Evolutionary conservation across 2,113 vertebrate genomes (phyloP), one percentile per base, ranked within the genome.

Genomic region (Pyrgilauda ruficollis): DNA sequence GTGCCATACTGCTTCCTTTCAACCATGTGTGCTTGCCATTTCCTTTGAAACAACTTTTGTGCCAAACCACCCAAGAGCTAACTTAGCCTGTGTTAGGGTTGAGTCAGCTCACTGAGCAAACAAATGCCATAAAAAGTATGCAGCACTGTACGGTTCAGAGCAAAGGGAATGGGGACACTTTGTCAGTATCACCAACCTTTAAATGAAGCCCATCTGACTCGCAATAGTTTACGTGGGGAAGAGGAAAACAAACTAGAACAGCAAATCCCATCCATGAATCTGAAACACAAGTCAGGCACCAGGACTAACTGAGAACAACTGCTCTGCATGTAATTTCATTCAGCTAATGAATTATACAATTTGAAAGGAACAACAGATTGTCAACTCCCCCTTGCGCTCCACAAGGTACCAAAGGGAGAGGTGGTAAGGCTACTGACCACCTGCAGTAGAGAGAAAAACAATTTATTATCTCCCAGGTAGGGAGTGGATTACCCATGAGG

Each of bases 301-400:
- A 58, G 39, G 12, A 73, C 55, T 31, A 82, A 30, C 28, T 79
- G n/a, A 79, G 74, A 95, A 82, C 22, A 84, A 82, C 8, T 64
- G 44, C 12, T 93, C 74, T 64, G 69, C 17, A 53, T 85, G 85
- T 72, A 49, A 76, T 55, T 87, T 66, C 2, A 2, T 49, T 93
- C 78, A 91, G 94, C 70, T 87, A 93, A 73, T 83, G 26, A 93
- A 95, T 82, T 85, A 79, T 9, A 75, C 15, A 37, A 46, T 85
- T 69, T 82, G n/a, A 95, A 91, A 91, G 81, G 49, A 89, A 82
- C 14, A 44, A 96, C 31, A 41, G 56, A 84, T 70, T 93, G 19
- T 67, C 31, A 82, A 17, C 52, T 93, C 39, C 44, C 67, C 11
- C 52, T 86, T 44, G 47, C 44, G 79, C 52, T 94, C 52, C 39